phyloP scores from a whole-genome alignment of 2,113 vertebrate species.

The Dromas ardeola region DNA sequence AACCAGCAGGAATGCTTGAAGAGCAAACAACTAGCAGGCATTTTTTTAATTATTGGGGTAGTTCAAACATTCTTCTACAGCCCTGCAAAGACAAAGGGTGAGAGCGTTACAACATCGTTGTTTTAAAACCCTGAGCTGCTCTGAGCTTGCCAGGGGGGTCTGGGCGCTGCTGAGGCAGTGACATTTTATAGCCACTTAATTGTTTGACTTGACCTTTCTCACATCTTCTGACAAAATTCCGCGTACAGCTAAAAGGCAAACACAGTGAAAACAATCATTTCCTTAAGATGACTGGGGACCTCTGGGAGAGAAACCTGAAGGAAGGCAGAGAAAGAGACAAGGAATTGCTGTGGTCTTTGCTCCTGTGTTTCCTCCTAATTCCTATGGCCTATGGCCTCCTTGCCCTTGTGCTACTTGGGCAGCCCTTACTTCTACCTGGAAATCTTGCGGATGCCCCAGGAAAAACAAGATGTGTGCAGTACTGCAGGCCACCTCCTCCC shows the following conservation, averaged over 20 bases:
- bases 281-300: background rate
- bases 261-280: background rate
- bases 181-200: background rate
- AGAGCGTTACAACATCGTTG: fast-evolving
- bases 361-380: background rate
- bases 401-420: background rate
- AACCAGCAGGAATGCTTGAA: background rate
- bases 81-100: background rate
- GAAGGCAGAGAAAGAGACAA: background rate
- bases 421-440: background rate
- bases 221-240: background rate
- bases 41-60: background rate
- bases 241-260: background rate
- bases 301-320: background rate
- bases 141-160: background rate
- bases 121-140: background rate
- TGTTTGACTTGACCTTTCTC: background rate
- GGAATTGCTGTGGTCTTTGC: background rate
- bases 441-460: background rate
- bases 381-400: background rate
- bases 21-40: background rate
- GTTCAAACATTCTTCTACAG: background rate
- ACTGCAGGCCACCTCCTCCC: background rate
- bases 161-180: fast-evolving
- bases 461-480: fast-evolving